A percentile compares a stretch with the other conserved stretches of the same genome.
Conservation (phyloP, 2,797 vertebrate genomes). For the Channa striata region DNA sequence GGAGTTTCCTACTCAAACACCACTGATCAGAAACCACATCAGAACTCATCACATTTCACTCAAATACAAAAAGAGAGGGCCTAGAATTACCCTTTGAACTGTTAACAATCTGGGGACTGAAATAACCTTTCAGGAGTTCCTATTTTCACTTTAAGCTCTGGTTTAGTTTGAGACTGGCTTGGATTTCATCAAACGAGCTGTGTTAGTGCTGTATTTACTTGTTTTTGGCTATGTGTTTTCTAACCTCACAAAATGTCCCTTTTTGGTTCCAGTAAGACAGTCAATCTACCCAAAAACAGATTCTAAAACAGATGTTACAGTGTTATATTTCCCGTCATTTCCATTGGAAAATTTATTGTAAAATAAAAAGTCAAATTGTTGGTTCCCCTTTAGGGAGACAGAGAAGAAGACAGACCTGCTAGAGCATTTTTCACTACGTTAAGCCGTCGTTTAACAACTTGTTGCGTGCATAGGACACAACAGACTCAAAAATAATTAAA, state of each 20-base stretch:
- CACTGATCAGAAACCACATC: constrained; percentile 84
- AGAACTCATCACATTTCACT: constrained; percentile 73
- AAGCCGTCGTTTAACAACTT: neutral
- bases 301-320: neutral
- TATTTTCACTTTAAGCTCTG: constrained; percentile 65
- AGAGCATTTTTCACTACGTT: too few species aligned
- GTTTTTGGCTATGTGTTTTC: constrained; percentile 38
- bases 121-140: constrained; percentile 73
- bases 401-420: too few species aligned
- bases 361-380: neutral
- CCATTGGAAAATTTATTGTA: neutral
- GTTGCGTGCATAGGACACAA: neutral
- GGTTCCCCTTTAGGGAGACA: neutral
- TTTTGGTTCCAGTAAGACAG: constrained; percentile 49
- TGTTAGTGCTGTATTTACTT: constrained; percentile 64
- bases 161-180: constrained; percentile 65
- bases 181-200: constrained; percentile 53
- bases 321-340: constrained; percentile 11
- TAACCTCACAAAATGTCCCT: constrained; percentile 54
- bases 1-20: constrained; percentile 77
- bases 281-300: constrained; percentile 37
- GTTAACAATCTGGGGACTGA: constrained; percentile 70
- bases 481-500: neutral
- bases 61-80: constrained; percentile 65
- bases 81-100: constrained; percentile 76